phyloP scores from a whole-genome alignment of 2,888 invertebrate species.

The Frankliniella intonsa region DNA sequence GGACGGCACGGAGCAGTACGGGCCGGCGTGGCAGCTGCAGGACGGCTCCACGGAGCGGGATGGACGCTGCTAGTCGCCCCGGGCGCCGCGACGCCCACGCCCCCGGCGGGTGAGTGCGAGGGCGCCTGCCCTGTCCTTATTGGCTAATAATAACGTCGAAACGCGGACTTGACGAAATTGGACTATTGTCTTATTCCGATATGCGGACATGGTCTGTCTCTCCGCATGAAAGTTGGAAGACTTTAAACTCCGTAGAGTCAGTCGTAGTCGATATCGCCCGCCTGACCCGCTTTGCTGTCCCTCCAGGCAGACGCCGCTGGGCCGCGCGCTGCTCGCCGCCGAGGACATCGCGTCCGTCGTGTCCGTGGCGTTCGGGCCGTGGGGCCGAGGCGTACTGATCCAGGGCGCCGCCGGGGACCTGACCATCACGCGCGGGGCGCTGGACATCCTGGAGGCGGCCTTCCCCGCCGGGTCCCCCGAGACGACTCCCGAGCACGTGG shows the following conservation, averaged over 20 bases:
- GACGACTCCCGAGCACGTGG: constrained; percentile 28
- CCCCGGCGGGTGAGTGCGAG: neutral
- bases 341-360: constrained; percentile 32
- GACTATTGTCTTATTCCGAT: too few relatives aligned
- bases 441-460: constrained; percentile 32
- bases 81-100: constrained; percentile 20
- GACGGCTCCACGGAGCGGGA: constrained; percentile 60
- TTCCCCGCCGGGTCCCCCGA: constrained; percentile 9
- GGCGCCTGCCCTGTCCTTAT: too few relatives aligned
- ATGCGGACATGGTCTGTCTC: neutral
- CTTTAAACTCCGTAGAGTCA: too few relatives aligned
- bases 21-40: constrained; percentile 67
- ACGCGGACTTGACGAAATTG: too few relatives aligned
- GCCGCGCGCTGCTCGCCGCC: constrained; percentile 23
- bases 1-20: constrained; percentile 53
- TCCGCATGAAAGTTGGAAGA: too few relatives aligned
- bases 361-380: constrained; percentile 32
- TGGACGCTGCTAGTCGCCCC: constrained; percentile 44
- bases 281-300: too few relatives aligned
- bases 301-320: neutral
- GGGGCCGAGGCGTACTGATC: constrained; percentile 34
- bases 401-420: constrained; percentile 30
- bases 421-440: constrained; percentile 33
- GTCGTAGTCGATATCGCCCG: too few relatives aligned
- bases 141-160: too few relatives aligned